Evolutionary conservation across 2,113 vertebrate genomes (phyloP), one percentile per base, ranked within the genome.

Genomic region (Microcebus murinus): DNA sequence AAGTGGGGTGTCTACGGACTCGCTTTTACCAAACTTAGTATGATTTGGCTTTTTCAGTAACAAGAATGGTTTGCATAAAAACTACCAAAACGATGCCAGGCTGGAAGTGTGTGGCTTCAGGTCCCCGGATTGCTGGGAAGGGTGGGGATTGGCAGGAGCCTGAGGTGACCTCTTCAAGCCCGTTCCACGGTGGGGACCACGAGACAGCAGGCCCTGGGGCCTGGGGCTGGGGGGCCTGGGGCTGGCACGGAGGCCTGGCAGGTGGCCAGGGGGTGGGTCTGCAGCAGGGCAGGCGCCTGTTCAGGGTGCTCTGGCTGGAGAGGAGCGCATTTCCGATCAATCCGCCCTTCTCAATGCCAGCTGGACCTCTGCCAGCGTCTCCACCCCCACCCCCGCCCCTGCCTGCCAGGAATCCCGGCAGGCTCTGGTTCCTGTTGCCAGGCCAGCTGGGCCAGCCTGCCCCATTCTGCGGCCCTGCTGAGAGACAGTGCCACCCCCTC

Each of bases 151-250:
- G 80, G 36, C 70, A 61, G 59, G 83, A 36, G 18, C 29, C 2
- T 18, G 59, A 48, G 57, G 61, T 59, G 59, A 31, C 18, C 18
- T 0, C 45, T 82, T 20, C 15, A 87, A 89, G 70, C 48, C n/a
- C 31, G 29, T 68, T 55, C 29, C 25, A 13, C 25, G 2, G 20
- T 31, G 45, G 83, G 89, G 52, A 48, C 31, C 27, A 1, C 4
- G 4, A 14, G 18, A 88, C 71, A 36, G 11, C 21, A 39, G 84
- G 31, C 17, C 29, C 50, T 63, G 50, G 52, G 15, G 61, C 36
- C 3, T 0, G 76, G 12, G 2, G 34, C 11, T 70, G n/a, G 63
- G 48, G 31, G 15, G 1, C 5, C 57, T 42, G 0, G 55, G 13
- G 29, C 70, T 84, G 70, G 27, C 8, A 0, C 42, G 29, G 45